phyloP scores from a whole-genome alignment of 2,113 vertebrate genomes.

The Mugil cephalus region DNA sequence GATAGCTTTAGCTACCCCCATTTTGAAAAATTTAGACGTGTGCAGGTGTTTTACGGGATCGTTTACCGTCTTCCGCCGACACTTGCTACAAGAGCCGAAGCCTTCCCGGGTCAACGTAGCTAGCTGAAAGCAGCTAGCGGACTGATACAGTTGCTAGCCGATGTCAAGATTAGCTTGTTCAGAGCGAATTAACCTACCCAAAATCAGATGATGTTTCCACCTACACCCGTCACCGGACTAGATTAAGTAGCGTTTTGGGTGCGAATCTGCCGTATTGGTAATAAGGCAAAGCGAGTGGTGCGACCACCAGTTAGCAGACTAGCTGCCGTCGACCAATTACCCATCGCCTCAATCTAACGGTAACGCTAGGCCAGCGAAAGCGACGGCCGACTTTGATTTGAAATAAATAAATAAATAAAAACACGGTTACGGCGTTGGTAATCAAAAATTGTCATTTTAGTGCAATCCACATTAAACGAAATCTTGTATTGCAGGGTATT shows the following conservation, averaged over 20 bases:
- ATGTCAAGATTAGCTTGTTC: not conserved
- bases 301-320: conserved; percentile 15
- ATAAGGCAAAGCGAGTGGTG: conserved; percentile 7
- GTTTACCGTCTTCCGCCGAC: not conserved
- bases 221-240: not conserved
- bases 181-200: not conserved
- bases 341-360: conserved; percentile 25
- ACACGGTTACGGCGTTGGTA: conserved; percentile 4
- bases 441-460: not conserved
- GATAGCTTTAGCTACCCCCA: not conserved
- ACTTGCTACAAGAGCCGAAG: conserved; percentile 32
- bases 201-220: not conserved
- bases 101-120: conserved; percentile 56
- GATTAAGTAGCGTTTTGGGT: not conserved
- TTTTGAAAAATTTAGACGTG: not conserved
- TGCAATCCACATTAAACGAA: fast-evolving
- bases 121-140: conserved; percentile 53
- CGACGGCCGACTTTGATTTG: conserved; percentile 28
- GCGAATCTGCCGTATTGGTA: conserved; percentile 19
- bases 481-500: not conserved
- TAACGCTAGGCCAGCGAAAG: conserved; percentile 67
- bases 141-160: conserved; percentile 11
- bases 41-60: not conserved
- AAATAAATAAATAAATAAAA: not conserved
- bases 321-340: conserved; percentile 30